A percentile compares a stretch with the other conserved stretches of the same genome.
phyloP scores from a whole-genome alignment of 2,797 vertebrate genomes.

The Mastacembelus armatus region DNA sequence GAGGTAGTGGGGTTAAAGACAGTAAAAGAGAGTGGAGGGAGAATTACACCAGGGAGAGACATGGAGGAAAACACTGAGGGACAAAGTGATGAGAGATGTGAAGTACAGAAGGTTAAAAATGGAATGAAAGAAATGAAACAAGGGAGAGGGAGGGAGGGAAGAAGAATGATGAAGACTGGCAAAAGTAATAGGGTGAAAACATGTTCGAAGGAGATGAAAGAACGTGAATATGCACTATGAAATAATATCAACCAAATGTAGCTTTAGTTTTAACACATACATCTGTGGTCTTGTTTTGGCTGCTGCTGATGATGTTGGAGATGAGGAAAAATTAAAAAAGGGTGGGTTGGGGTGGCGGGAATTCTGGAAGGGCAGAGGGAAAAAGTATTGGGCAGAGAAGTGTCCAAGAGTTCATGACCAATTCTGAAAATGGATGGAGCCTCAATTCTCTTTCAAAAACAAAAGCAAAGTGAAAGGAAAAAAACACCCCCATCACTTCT shows the following conservation, averaged over 20 bases:
- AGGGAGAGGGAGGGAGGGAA: not conserved
- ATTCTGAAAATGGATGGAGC: slow-evolving; percentile 67
- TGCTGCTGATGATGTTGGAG: not conserved
- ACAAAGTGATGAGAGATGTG: slow-evolving; percentile 1
- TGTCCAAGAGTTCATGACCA: slow-evolving; percentile 61
- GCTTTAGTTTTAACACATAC: not conserved
- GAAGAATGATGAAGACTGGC: not conserved
- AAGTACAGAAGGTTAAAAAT: slow-evolving; percentile 16
- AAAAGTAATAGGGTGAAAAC: not conserved
- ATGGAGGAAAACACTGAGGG: slow-evolving; percentile 9
- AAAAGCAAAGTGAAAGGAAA: slow-evolving; percentile 64
- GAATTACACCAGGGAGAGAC: slow-evolving; percentile 21
- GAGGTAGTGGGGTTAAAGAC: slow-evolving; percentile 5
- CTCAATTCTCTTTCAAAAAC: slow-evolving; percentile 59
- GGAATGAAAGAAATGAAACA: not conserved
- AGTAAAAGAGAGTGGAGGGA: slow-evolving; percentile 20
- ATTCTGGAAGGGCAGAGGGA: slow-evolving; percentile 21
- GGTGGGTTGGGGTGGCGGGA: slow-evolving; percentile 7
- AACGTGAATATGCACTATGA: too few species aligned
- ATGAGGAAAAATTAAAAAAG: slow-evolving; percentile 2
- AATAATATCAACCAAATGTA: too few species aligned
- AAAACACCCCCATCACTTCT: slow-evolving; percentile 66
- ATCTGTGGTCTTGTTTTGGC: not conserved
- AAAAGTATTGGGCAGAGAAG: not conserved
- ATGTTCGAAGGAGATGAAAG: not conserved